Conservation (phyloP, 1,140 invertebrate species). For the Formica selysi region DNA sequence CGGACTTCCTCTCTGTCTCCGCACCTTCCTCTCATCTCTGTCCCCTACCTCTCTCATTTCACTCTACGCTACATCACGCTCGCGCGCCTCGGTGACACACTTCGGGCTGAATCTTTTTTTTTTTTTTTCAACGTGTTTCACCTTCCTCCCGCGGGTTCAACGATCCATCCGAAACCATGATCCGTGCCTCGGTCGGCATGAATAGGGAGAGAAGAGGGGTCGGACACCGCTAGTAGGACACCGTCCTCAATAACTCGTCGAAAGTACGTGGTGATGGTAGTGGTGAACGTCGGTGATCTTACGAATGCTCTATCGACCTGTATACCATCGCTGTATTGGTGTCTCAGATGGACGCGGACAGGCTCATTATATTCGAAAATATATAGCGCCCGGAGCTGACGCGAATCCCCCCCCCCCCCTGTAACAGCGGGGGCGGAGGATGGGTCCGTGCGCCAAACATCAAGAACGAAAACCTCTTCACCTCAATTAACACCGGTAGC, state of each 20-base stretch:
- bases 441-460: slow-evolving; percentile 47
- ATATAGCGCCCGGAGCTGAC: slow-evolving; percentile 36
- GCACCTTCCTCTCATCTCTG: not conserved
- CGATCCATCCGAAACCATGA: slow-evolving; percentile 71
- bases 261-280: slow-evolving; percentile 46
- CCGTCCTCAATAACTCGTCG: slow-evolving; percentile 68
- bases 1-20: slow-evolving; percentile 3
- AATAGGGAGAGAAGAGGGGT: not conserved
- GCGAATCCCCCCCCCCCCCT: not conserved
- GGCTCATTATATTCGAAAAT: slow-evolving; percentile 48
- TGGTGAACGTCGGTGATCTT: slow-evolving; percentile 55
- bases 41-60: slow-evolving; percentile 11
- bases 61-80: slow-evolving; percentile 38
- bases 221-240: slow-evolving; percentile 72
- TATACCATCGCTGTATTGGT: slow-evolving; percentile 39
- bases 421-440: not conserved
- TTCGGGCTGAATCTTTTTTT: slow-evolving; percentile 61
- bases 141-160: slow-evolving; percentile 65
- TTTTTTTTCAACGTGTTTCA: slow-evolving; percentile 58
- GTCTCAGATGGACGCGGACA: slow-evolving; percentile 12
- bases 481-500: slow-evolving; percentile 46
- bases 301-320: slow-evolving; percentile 58
- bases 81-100: slow-evolving; percentile 64
- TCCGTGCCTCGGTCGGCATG: slow-evolving; percentile 42
- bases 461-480: slow-evolving; percentile 60